Conservation (phyloP, 2,113 vertebrate genomes). For the Oreochromis aureus region DNA sequence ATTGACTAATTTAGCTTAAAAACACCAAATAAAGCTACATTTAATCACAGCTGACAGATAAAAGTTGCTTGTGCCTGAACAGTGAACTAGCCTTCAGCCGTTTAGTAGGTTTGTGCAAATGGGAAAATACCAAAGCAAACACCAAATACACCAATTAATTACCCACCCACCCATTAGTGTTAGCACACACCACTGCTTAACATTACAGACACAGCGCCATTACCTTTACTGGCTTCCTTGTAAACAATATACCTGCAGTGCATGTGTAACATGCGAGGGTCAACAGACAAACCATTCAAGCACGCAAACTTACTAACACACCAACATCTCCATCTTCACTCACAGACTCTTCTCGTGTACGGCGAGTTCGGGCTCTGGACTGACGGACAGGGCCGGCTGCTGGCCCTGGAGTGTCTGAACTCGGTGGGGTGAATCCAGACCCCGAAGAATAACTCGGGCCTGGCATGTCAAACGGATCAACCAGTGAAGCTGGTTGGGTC, state of each 20-base stretch:
- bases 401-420: slow-evolving; percentile 67
- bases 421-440: slow-evolving; percentile 68
- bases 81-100: neutral
- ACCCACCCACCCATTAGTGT: neutral
- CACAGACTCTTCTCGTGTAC: slow-evolving; percentile 85
- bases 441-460: slow-evolving; percentile 85
- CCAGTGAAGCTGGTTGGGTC: slow-evolving; percentile 71
- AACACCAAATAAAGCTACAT: neutral
- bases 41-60: neutral
- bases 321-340: slow-evolving; percentile 76
- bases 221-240: neutral
- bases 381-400: slow-evolving; percentile 72
- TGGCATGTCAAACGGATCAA: slow-evolving; percentile 89
- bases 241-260: neutral
- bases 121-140: neutral
- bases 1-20: neutral
- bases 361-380: slow-evolving; percentile 77
- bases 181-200: neutral
- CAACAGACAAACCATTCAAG: slow-evolving; percentile 39
- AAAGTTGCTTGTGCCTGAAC: neutral
- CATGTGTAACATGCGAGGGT: neutral
- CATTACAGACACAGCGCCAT: neutral
- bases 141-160: neutral
- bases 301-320: slow-evolving; percentile 71
- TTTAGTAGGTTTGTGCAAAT: neutral